Conservation (phyloP, 2,888 invertebrate genomes). For the Carabus problematicus region DNA sequence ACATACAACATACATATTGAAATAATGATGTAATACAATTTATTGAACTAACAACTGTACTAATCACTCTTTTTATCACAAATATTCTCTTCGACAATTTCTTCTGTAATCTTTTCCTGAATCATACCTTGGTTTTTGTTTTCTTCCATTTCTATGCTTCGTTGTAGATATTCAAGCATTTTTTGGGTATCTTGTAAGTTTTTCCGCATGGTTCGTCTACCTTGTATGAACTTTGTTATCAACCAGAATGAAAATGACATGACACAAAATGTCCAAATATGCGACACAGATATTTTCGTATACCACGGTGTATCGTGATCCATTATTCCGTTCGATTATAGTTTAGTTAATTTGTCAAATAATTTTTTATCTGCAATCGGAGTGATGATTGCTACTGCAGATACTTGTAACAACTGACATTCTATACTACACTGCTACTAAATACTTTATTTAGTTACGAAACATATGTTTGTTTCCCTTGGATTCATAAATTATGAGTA, state of each 20-base stretch:
- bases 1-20: too few species aligned
- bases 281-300: slow-evolving; percentile 13
- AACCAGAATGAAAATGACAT: slow-evolving; percentile 53
- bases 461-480: too few species aligned
- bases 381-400: too few species aligned
- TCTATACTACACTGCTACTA: too few species aligned
- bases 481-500: too few species aligned
- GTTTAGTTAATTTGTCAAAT: too few species aligned
- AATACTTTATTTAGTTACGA: too few species aligned
- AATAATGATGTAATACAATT: background rate
- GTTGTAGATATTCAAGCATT: slow-evolving; percentile 54
- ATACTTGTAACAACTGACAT: too few species aligned
- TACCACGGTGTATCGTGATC: slow-evolving; percentile 23
- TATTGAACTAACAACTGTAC: background rate
- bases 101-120: slow-evolving; percentile 46
- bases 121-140: slow-evolving; percentile 47
- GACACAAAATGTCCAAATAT: slow-evolving; percentile 52
- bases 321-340: slow-evolving; percentile 12
- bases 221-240: slow-evolving; percentile 51
- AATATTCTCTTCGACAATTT: slow-evolving; percentile 8
- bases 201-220: slow-evolving; percentile 52
- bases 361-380: too few species aligned
- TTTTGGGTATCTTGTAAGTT: slow-evolving; percentile 56
- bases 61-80: slow-evolving; percentile 16
- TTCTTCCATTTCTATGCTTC: slow-evolving; percentile 17